A percentile compares a stretch with the other conserved stretches of the same genome.
Evolutionary conservation across 2,888 invertebrate species (phyloP).

Genomic region (Hypena proboscidalis): DNA sequence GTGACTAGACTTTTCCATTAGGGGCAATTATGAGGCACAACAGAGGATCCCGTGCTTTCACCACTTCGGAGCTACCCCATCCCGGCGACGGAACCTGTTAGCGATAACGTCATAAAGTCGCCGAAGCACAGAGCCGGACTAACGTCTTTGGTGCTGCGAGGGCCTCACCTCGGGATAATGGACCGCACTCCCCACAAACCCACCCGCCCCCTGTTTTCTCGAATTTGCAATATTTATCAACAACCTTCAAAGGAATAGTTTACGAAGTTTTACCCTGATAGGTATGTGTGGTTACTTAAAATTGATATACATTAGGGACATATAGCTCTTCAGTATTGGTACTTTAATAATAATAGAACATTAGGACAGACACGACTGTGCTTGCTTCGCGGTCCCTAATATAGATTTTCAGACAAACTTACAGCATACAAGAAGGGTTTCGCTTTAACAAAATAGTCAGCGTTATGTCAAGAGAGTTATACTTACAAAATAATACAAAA

Average conservation of each 20-base stretch:
- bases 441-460: too few species aligned
- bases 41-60: constrained; percentile 75
- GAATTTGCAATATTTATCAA: constrained; percentile 45
- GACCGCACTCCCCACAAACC: constrained; percentile 59
- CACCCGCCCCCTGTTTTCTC: constrained; percentile 26
- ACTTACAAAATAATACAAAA: too few species aligned
- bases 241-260: constrained; percentile 20
- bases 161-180: constrained; percentile 79
- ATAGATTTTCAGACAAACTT: too few species aligned
- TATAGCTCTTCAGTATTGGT: too few species aligned
- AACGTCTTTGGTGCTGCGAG: constrained; percentile 79
- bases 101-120: constrained; percentile 84
- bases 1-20: constrained; percentile 85
- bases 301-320: too few species aligned
- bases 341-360: too few species aligned
- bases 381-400: too few species aligned
- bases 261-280: neutral
- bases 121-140: constrained; percentile 80
- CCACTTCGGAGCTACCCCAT: constrained; percentile 53
- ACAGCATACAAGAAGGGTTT: too few species aligned
- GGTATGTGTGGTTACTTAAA: too few species aligned
- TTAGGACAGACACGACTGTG: too few species aligned
- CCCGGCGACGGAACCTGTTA: constrained; percentile 78
- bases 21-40: constrained; percentile 83
- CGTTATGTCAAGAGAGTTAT: too few species aligned